Evolutionary conservation across 92 coral and sea anemone genomes (phyloP).

Genomic region (Epizoanthus stellaris): DNA sequence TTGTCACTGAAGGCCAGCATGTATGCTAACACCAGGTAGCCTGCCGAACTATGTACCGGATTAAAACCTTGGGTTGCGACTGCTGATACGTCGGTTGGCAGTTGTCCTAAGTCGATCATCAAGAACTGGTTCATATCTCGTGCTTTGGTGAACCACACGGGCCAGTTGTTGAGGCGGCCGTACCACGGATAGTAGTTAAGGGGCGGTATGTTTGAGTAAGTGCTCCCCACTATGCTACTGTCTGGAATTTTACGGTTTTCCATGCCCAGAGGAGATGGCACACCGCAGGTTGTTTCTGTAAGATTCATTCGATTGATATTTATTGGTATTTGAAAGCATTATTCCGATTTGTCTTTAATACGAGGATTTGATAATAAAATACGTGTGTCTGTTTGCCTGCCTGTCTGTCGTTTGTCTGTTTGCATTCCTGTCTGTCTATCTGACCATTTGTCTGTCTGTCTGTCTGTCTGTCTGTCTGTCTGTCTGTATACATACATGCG

Average conservation of each 20-base stretch:
- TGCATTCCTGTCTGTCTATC: too few relatives aligned
- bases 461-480: too few relatives aligned
- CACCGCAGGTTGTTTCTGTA: conserved; percentile 31
- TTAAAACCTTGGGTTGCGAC: conserved; percentile 65
- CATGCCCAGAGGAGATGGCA: conserved; percentile 58
- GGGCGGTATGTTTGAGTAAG: neutral
- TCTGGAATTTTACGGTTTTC: conserved; percentile 43
- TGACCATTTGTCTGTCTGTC: too few relatives aligned
- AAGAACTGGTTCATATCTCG: conserved; percentile 35
- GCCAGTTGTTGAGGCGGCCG: conserved; percentile 11
- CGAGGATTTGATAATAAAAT: too few relatives aligned
- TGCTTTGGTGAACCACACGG: conserved; percentile 31
- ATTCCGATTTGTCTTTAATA: too few relatives aligned
- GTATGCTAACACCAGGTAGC: conserved; percentile 42
- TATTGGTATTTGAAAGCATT: too few relatives aligned
- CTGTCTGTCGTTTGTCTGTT: too few relatives aligned
- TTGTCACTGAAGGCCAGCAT: conserved; percentile 55
- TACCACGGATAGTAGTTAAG: conserved; percentile 23
- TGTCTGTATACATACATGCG: too few relatives aligned
- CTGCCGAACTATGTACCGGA: neutral
- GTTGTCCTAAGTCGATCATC: conserved; percentile 59
- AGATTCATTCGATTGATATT: neutral
- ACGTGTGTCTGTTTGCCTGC: too few relatives aligned
- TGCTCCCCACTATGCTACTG: conserved; percentile 31
- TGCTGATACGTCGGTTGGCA: conserved; percentile 37